A percentile compares a stretch with the other conserved stretches of the same genome.
These are phyloP conservation scores for Mythimna lalbum DNA, from an alignment of 2,888 invertebrate species.

Conservation along the genomic window DNA sequence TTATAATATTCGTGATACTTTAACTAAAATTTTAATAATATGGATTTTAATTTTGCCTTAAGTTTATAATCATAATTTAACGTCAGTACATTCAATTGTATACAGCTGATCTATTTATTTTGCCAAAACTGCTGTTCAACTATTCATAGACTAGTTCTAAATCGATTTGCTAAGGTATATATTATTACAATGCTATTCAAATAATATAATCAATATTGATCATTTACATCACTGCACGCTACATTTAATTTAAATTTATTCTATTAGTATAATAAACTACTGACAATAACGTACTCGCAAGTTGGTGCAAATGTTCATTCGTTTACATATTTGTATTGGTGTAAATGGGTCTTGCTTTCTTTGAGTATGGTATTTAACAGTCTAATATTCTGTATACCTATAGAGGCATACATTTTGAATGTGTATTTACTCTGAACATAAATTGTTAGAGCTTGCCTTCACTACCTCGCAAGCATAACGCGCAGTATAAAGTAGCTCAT, in stretches of 20 bases:
- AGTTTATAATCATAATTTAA: too few species aligned
- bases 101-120: background rate
- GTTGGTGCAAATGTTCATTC: background rate
- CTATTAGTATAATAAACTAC: constrained; percentile 4
- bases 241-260: constrained; percentile 18
- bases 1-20: too few species aligned
- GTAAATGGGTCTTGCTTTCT: background rate
- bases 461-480: constrained; percentile 22
- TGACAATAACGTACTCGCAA: background rate
- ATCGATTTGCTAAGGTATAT: background rate
- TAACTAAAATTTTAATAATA: too few species aligned
- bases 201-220: constrained; percentile 24
- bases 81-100: background rate
- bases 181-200: constrained; percentile 3
- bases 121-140: too few species aligned
- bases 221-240: background rate
- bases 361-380: background rate
- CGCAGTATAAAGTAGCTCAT: constrained; percentile 47
- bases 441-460: background rate
- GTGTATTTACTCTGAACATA: background rate
- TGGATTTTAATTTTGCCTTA: too few species aligned
- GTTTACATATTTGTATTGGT: background rate
- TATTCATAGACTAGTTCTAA: background rate
- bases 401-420: background rate
- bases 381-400: background rate